Conservation (phyloP, 2,113 vertebrate genomes). For the Hiodon tergisus region DNA sequence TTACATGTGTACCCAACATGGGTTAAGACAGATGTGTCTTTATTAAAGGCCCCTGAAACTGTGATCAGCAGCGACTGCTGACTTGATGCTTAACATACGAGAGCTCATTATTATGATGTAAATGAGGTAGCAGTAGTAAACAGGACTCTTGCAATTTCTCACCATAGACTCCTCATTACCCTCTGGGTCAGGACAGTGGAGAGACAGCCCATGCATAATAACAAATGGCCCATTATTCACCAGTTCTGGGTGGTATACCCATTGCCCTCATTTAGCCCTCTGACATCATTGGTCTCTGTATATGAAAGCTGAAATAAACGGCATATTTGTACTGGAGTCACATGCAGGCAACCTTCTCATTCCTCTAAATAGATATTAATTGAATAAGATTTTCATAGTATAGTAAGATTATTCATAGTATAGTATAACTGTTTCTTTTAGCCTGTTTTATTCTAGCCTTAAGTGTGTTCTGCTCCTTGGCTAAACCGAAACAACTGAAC, state of each 20-base stretch:
- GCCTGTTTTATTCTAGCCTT: background rate
- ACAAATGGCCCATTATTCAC: background rate
- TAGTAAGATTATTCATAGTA: background rate
- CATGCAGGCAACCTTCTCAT: background rate
- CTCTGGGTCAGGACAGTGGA: background rate
- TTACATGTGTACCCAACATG: background rate
- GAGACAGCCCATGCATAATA: conserved; percentile 1
- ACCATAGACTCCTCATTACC: conserved; percentile 20
- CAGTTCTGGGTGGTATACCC: background rate
- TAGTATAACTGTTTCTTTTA: background rate
- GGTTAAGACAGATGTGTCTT: background rate
- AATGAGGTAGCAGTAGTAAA: conserved; percentile 7
- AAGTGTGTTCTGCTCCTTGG: conserved; percentile 1
- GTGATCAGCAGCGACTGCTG: background rate
- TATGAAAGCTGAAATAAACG: background rate
- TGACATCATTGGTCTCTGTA: background rate
- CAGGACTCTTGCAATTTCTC: conserved; percentile 12
- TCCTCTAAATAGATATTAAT: background rate
- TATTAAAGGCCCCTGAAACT: background rate
- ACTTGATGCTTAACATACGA: background rate
- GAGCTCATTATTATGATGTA: conserved; percentile 19
- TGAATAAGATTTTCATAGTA: background rate
- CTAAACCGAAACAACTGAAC: conserved; percentile 11
- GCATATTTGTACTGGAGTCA: background rate
- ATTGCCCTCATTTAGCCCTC: background rate